A percentile compares a stretch with the other conserved stretches of the same genome.
Conservation (phyloP, 2,113 vertebrate genomes). For the Dunckerocampus dactyliophorus region DNA sequence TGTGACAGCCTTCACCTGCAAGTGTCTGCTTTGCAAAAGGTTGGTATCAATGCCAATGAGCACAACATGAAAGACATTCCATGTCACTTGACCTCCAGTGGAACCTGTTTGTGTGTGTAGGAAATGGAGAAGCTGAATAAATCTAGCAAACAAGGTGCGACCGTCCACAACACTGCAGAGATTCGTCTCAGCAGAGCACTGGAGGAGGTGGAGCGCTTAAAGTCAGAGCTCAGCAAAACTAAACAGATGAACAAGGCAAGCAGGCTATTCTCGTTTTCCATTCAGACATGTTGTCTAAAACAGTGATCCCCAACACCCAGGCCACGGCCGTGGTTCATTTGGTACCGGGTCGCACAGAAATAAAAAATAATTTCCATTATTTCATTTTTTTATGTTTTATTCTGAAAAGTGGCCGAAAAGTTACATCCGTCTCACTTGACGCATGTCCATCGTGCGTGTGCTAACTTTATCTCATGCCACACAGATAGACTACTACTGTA, state of each 20-base stretch:
- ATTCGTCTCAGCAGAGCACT: slow-evolving; percentile 88
- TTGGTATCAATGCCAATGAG: too few species aligned
- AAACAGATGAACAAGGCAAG: slow-evolving; percentile 85
- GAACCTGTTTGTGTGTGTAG: slow-evolving; percentile 55
- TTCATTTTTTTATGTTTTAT: too few species aligned
- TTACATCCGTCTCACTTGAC: too few species aligned
- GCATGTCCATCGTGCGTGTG: too few species aligned
- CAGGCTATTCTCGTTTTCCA: neutral
- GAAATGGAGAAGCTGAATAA: slow-evolving; percentile 81
- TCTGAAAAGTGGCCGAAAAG: too few species aligned
- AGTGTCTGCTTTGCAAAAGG: slow-evolving; percentile 78
- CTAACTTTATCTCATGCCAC: too few species aligned
- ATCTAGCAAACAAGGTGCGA: slow-evolving; percentile 79
- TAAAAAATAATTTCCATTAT: too few species aligned
- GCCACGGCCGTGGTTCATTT: too few species aligned
- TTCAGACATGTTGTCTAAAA: neutral
- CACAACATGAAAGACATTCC: neutral
- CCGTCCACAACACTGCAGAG: slow-evolving; percentile 75
- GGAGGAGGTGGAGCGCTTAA: slow-evolving; percentile 84
- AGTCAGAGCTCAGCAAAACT: slow-evolving; percentile 79
- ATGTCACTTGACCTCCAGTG: neutral
- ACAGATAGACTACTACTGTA: too few species aligned
- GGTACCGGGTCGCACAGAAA: too few species aligned
- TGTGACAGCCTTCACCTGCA: slow-evolving; percentile 80
- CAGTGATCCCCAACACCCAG: too few species aligned